Conservation (phyloP, 2,113 vertebrate genomes). For the Oreochromis tanganicae region DNA sequence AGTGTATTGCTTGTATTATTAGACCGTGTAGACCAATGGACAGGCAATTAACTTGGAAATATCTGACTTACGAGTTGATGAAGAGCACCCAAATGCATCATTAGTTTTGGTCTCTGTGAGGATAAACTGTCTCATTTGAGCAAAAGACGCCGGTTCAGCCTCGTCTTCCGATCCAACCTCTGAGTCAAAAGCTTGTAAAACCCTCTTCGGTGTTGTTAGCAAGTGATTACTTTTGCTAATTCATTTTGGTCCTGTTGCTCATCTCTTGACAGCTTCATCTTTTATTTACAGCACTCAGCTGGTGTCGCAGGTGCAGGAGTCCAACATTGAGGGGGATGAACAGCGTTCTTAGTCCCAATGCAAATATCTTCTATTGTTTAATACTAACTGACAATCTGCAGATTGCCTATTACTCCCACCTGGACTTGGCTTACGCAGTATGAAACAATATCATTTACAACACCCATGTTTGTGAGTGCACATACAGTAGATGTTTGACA, state of each 20-base stretch:
- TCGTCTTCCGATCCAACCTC: not conserved
- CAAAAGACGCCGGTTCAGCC: not conserved
- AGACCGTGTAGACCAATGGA: not conserved
- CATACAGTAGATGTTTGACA: constrained; percentile 13
- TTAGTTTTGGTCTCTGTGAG: not conserved
- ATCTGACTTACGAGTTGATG: not conserved
- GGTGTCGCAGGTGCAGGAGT: constrained; percentile 31
- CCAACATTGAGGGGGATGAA: not conserved
- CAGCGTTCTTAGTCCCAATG: not conserved
- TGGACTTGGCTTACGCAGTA: not conserved
- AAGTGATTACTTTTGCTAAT: constrained; percentile 55
- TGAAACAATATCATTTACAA: not conserved
- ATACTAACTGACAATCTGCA: constrained; percentile 14
- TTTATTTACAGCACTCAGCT: constrained; percentile 50
- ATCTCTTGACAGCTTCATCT: constrained; percentile 55
- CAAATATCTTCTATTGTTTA: constrained; percentile 17
- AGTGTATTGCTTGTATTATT: not conserved
- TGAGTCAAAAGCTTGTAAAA: not conserved
- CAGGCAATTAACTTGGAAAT: not conserved
- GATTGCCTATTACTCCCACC: constrained; percentile 32
- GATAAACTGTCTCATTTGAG: constrained; percentile 4
- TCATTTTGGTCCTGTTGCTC: constrained; percentile 32
- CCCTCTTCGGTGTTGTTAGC: constrained; percentile 15
- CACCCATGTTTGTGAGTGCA: not conserved
- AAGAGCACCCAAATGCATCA: not conserved